A percentile compares a stretch with the other conserved stretches of the same genome.
phyloP scores from a whole-genome alignment of 2,113 vertebrate genomes.

The Cricetomys ansorgei region DNA sequence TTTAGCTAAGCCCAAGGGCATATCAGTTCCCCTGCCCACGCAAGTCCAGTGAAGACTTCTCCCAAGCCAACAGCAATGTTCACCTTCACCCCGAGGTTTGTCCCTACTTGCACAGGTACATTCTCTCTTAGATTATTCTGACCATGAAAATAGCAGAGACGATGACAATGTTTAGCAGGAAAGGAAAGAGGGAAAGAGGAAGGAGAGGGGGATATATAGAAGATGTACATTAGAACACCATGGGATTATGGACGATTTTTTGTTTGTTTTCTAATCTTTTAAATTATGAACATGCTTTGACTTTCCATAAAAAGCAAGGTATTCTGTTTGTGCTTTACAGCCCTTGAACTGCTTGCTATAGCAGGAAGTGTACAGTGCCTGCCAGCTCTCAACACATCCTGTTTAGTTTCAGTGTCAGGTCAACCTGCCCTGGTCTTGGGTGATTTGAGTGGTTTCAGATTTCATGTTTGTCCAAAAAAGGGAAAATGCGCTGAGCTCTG shows the following conservation, averaged over 20 bases:
- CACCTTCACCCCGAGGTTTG: not conserved
- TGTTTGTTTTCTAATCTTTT: not conserved
- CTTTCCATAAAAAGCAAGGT: not conserved
- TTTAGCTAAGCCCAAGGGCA: not conserved
- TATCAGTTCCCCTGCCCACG: not conserved
- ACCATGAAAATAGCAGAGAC: not conserved
- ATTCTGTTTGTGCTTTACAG: not conserved
- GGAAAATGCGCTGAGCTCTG: not conserved
- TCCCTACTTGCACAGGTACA: not conserved
- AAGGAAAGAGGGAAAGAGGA: not conserved
- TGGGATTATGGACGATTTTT: not conserved
- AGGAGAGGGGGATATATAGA: not conserved
- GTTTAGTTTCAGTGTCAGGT: not conserved
- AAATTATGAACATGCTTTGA: not conserved
- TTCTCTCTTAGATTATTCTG: not conserved
- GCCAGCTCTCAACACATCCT: not conserved
- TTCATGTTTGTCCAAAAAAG: not conserved
- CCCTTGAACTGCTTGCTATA: not conserved
- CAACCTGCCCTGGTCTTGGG: not conserved
- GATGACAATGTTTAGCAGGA: not conserved
- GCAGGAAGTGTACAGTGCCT: not conserved
- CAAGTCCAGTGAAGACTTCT: not conserved
- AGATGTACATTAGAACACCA: not conserved
- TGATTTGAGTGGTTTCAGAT: not conserved
- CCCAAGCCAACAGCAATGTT: not conserved